Conservation (phyloP, 2,113 vertebrate genomes). For the Isurus oxyrinchus region DNA sequence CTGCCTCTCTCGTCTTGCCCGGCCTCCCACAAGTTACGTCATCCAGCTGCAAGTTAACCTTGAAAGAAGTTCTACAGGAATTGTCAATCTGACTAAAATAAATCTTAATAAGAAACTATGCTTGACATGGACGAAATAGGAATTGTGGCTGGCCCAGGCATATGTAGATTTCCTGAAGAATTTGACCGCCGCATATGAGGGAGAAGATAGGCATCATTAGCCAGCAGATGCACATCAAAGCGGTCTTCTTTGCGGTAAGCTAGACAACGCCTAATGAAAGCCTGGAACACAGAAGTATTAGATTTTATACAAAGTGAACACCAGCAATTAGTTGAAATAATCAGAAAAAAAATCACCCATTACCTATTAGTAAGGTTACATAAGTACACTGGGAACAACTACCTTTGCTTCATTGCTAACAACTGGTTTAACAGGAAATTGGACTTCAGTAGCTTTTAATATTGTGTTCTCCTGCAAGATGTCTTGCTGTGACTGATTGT, state of each 20-base stretch:
- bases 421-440: slow-evolving; percentile 97
- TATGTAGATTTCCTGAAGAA: slow-evolving; percentile 94
- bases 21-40: slow-evolving; percentile 39
- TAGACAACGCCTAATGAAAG: slow-evolving; percentile 93
- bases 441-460: slow-evolving; percentile 96
- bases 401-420: slow-evolving; percentile 98
- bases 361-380: slow-evolving; percentile 29
- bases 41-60: slow-evolving; percentile 59
- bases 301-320: neutral
- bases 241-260: slow-evolving; percentile 97
- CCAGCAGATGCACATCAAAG: slow-evolving; percentile 89
- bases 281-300: slow-evolving; percentile 54
- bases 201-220: slow-evolving; percentile 90
- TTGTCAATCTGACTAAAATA: slow-evolving; percentile 48
- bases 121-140: slow-evolving; percentile 76
- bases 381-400: slow-evolving; percentile 43
- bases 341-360: slow-evolving; percentile 28
- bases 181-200: slow-evolving; percentile 97
- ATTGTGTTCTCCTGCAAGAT: slow-evolving; percentile 99
- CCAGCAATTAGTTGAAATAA: slow-evolving; percentile 7
- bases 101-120: slow-evolving; percentile 84
- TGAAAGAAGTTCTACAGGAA: slow-evolving; percentile 51
- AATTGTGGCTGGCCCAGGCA: slow-evolving; percentile 70
- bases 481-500: slow-evolving; percentile 98
- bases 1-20: neutral